Base-by-base conservation (phyloP, 2,888 invertebrate species). In the Campopleginae sp. region DNA sequence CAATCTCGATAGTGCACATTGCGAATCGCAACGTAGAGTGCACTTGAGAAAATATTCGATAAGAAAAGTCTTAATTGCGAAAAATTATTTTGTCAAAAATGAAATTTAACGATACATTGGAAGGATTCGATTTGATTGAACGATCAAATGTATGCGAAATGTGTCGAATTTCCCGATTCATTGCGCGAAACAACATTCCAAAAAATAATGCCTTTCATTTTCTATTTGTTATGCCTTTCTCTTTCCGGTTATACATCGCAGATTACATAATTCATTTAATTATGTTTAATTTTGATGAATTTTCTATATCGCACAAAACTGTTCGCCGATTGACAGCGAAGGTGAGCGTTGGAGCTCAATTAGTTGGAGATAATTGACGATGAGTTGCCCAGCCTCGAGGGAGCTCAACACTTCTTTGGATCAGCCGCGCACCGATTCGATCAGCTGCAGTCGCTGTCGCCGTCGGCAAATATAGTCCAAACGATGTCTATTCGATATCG, bases 1-100 rank as follows among this genome's bases (percentile, higher is more conserved):
- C 58, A 78, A 86, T 86, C 86, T 82, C 85, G 85, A 85, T 82
- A 77, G 80, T 58, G 78, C 76, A 46, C 46, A 78, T 71, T 72
- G 85, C 82, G 80, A 82, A 80, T 80, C 82, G 23, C 66, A 82
- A 77, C 80, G 54, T 58, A 77, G 19, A 80, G 65, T 70, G 74
- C 77, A 80, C 74, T 70, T 42, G 84, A 46, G 6, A 46, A 66
- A 68, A 44, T 48, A 38, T 51, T 51, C 6, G 42, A 65, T 12
- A 42, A 46, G 38, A 44, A 51, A 77, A 54, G 3, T 10, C 48
- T 10, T 31, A 27, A 44, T 54, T 17, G 27, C 58, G 68, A 48
- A 33, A 33, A 78, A 54, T 54, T 12, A 27, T 23, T 27, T 58
- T 14, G 27, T 58, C 27, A 1, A 5, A 17, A 58, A 58, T 58